A percentile compares a stretch with the other conserved stretches of the same genome.
phyloP scores from a whole-genome alignment of 2,797 vertebrate genomes.

The Chromis chromis region DNA sequence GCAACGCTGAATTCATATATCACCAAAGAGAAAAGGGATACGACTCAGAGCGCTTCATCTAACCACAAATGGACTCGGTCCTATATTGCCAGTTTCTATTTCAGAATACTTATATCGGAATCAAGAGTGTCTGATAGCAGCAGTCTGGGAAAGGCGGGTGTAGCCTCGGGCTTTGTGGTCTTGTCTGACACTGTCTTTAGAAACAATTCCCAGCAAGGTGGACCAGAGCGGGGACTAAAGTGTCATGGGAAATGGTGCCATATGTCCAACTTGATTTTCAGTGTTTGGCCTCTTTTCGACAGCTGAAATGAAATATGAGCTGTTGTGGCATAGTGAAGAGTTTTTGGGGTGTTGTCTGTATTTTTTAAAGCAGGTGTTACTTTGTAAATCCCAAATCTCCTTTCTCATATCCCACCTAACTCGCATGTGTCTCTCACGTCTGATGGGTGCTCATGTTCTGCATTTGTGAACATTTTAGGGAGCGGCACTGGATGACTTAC shows the following conservation, averaged over 20 bases:
- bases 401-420: slow-evolving; percentile 76
- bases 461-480: slow-evolving; percentile 54
- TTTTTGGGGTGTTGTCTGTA: slow-evolving; percentile 65
- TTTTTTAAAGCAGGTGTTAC: slow-evolving; percentile 79
- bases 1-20: slow-evolving; percentile 68
- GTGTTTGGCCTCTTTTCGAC: slow-evolving; percentile 70
- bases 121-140: slow-evolving; percentile 85
- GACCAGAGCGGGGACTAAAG: slow-evolving; percentile 73
- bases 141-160: slow-evolving; percentile 82
- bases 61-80: slow-evolving; percentile 80
- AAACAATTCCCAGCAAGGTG: slow-evolving; percentile 85
- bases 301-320: slow-evolving; percentile 75
- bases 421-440: slow-evolving; percentile 59
- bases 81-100: slow-evolving; percentile 80
- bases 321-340: slow-evolving; percentile 32
- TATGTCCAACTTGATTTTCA: slow-evolving; percentile 80
- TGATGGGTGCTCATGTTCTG: slow-evolving; percentile 50
- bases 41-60: slow-evolving; percentile 59
- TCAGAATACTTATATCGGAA: slow-evolving; percentile 83
- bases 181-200: slow-evolving; percentile 84
- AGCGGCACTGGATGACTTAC: slow-evolving; percentile 6
- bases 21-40: slow-evolving; percentile 77
- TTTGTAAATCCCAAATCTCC: slow-evolving; percentile 80
- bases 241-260: slow-evolving; percentile 81
- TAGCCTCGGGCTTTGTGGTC: slow-evolving; percentile 81